These are phyloP conservation scores for Phenganax subtilis DNA, from an alignment of 92 coral and sea anemone species.

Conservation along the genomic window DNA sequence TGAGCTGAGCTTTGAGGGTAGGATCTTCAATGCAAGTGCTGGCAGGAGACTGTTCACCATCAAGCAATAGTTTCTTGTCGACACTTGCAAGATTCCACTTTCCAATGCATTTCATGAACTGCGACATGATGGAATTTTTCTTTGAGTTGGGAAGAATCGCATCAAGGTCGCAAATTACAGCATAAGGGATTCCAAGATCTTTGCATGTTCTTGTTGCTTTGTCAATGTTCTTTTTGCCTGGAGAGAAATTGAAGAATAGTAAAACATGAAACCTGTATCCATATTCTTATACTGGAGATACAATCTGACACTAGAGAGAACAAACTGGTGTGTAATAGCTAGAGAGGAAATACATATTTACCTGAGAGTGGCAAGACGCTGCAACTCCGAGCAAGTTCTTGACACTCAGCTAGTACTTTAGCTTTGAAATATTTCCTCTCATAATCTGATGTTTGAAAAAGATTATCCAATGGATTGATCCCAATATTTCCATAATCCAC, in stretches of 20 bases:
- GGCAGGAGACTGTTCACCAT: constrained; percentile 80
- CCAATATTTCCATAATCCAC: constrained; percentile 33
- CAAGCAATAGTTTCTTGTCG: constrained; percentile 67
- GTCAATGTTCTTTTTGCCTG: constrained; percentile 77
- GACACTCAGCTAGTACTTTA: constrained; percentile 60
- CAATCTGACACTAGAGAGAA: background rate
- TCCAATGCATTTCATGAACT: constrained; percentile 73
- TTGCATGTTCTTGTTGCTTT: constrained; percentile 80
- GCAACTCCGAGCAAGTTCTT: constrained; percentile 77
- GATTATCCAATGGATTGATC: constrained; percentile 40
- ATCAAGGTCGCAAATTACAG: constrained; percentile 79
- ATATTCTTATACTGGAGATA: background rate
- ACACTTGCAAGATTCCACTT: constrained; percentile 59
- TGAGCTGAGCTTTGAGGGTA: constrained; percentile 58
- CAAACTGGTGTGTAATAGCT: background rate
- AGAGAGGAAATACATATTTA: background rate
- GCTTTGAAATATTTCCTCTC: constrained; percentile 57
- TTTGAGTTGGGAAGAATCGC: constrained; percentile 82
- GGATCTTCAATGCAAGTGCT: constrained; percentile 67
- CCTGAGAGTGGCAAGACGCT: constrained; percentile 58
- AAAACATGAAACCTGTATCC: too few relatives aligned
- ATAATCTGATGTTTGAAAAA: constrained; percentile 65
- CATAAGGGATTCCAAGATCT: constrained; percentile 75
- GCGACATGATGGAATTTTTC: constrained; percentile 70
- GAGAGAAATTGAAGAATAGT: background rate